These are phyloP conservation scores for Lepisosteus osseus DNA, from an alignment of 2,113 vertebrate genomes.

Conservation along the genomic window DNA sequence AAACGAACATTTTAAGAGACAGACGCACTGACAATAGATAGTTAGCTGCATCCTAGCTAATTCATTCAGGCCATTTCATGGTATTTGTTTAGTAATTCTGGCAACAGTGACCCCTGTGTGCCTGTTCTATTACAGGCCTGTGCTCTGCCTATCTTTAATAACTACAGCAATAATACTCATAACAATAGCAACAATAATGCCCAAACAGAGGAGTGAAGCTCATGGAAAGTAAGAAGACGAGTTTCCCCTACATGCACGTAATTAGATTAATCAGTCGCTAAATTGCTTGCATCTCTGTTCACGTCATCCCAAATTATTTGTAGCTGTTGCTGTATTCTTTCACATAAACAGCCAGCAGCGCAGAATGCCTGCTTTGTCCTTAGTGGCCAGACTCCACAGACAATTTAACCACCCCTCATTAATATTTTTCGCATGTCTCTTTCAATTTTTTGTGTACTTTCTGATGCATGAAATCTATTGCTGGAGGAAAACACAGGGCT, in stretches of 20 bases:
- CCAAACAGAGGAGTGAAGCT: no score
- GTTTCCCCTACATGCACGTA: no score
- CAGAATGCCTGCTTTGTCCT: constrained; percentile 42
- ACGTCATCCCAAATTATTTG: no score
- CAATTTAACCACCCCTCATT: constrained; percentile 25
- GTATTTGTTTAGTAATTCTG: background rate
- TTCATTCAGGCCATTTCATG: background rate
- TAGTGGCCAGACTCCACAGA: constrained; percentile 24
- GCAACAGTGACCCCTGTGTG: background rate
- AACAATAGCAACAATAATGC: no score
- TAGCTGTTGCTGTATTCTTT: no score
- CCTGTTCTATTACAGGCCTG: background rate
- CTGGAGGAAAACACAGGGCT: background rate
- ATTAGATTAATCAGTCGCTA: no score
- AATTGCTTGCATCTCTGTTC: no score
- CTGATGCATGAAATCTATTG: constrained; percentile 23
- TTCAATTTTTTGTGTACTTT: constrained; percentile 13
- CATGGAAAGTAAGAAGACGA: no score
- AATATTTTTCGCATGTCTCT: constrained; percentile 35
- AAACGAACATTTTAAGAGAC: background rate
- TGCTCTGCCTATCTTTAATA: no score
- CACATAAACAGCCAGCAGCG: constrained; percentile 24
- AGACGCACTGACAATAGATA: background rate
- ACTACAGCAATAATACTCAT: no score
- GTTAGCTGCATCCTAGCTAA: background rate